A percentile compares a stretch with the other conserved stretches of the same genome.
phyloP scores from a whole-genome alignment of 2,797 vertebrate genomes.

The Gymnodraco acuticeps region DNA sequence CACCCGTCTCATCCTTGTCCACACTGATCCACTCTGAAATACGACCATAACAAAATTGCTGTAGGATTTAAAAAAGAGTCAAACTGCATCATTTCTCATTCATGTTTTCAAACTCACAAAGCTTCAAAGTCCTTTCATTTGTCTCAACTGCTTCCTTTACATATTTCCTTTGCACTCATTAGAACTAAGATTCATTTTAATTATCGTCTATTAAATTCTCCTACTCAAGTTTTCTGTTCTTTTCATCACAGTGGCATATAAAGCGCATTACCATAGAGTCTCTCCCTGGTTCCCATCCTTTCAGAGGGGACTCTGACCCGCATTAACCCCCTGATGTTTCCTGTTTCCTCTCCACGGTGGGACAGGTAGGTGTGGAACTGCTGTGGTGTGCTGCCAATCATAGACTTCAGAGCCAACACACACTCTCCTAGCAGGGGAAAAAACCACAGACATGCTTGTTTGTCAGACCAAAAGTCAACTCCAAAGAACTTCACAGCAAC shows the following conservation, averaged over 20 bases:
- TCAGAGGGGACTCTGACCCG: conserved; percentile 94
- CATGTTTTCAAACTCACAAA: background rate
- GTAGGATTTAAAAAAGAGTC: background rate
- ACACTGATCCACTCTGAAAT: conserved; percentile 96
- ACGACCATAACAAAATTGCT: conserved; percentile 19
- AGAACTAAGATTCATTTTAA: background rate
- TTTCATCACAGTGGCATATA: background rate
- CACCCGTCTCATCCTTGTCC: conserved; percentile 93
- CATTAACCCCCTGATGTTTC: conserved; percentile 98
- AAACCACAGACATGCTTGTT: conserved; percentile 1
- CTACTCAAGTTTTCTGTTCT: no score
- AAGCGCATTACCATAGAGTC: conserved; percentile 91
- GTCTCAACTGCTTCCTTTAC: background rate
- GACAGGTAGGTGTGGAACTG: conserved; percentile 97
- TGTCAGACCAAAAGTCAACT: background rate
- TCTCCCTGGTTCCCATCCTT: conserved; percentile 94
- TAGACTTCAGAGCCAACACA: conserved; percentile 95
- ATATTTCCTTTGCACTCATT: background rate
- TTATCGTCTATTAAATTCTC: background rate
- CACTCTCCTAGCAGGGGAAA: conserved; percentile 88
- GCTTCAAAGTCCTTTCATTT: background rate
- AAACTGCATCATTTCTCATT: background rate
- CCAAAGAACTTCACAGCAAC: background rate
- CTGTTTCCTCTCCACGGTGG: conserved; percentile 95
- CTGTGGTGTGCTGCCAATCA: conserved; percentile 97